These are phyloP conservation scores for Tetrapedia diversipes DNA, from an alignment of 2,888 invertebrate species.

Conservation along the genomic window DNA sequence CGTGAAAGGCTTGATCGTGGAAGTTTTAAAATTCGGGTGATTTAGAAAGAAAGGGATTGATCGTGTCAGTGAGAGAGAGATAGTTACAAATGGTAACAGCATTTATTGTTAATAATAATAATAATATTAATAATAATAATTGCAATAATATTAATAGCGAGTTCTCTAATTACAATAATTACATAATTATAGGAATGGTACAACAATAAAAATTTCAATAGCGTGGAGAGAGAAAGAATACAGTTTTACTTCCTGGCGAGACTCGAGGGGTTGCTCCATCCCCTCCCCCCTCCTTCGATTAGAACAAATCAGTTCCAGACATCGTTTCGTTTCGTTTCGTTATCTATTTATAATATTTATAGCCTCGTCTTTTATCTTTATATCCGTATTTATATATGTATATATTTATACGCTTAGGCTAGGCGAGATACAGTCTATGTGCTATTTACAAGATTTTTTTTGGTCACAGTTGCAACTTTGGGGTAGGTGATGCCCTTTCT, in stretches of 20 bases:
- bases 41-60: constrained; percentile 18
- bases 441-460: constrained; percentile 74
- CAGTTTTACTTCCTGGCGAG: constrained; percentile 67
- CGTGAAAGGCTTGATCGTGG: neutral
- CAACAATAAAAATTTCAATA: constrained; percentile 81
- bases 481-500: constrained; percentile 56
- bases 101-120: constrained; percentile 82
- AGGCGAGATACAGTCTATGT: constrained; percentile 73
- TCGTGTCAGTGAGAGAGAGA: constrained; percentile 30
- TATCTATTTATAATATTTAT: constrained; percentile 74
- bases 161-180: constrained; percentile 78
- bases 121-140: constrained; percentile 79
- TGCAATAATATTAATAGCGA: constrained; percentile 80
- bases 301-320: constrained; percentile 31
- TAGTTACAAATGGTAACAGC: constrained; percentile 83
- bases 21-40: neutral
- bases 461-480: constrained; percentile 76
- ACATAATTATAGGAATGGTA: constrained; percentile 80
- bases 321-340: constrained; percentile 25
- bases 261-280: constrained; percentile 41
- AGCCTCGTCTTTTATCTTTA: constrained; percentile 56
- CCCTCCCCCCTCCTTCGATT: constrained; percentile 2
- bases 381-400: constrained; percentile 72
- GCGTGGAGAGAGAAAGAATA: constrained; percentile 73
- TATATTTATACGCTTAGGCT: constrained; percentile 73